Conservation (phyloP, 2,888 invertebrate species). For the Thera obeliscata region DNA sequence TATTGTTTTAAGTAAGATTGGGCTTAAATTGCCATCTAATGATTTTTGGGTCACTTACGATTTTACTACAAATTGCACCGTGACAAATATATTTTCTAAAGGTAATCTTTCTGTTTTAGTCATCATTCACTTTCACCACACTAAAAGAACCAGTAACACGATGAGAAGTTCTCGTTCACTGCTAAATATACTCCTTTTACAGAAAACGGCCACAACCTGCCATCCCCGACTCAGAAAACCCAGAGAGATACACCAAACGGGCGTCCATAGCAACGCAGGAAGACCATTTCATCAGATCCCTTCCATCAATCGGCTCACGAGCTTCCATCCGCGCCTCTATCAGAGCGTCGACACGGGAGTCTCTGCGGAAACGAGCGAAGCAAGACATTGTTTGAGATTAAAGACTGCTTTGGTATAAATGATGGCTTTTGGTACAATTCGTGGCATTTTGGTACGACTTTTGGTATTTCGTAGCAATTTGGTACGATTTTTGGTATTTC, state of each 20-base stretch:
- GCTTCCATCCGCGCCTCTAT: constrained; percentile 72
- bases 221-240: constrained; percentile 52
- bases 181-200: constrained; percentile 14
- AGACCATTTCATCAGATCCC: constrained; percentile 64
- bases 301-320: constrained; percentile 68
- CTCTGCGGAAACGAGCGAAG: constrained; percentile 30
- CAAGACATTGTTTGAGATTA: constrained; percentile 33
- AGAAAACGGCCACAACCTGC: constrained; percentile 52
- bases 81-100: too few species aligned
- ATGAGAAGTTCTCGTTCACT: background rate
- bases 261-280: constrained; percentile 49
- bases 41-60: too few species aligned
- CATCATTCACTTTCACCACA: too few species aligned
- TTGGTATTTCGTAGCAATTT: constrained; percentile 1
- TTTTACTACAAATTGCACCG: too few species aligned
- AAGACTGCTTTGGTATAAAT: constrained; percentile 14
- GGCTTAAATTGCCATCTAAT: too few species aligned
- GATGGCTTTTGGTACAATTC: constrained; percentile 13
- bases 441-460: constrained; percentile 7
- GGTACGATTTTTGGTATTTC: background rate
- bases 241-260: constrained; percentile 63
- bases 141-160: too few species aligned
- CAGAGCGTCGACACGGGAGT: constrained; percentile 56
- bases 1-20: too few species aligned
- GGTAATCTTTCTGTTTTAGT: too few species aligned